Evolutionary conservation across 2,797 vertebrate species (phyloP).

Genomic region (Argyrosomus regius): DNA sequence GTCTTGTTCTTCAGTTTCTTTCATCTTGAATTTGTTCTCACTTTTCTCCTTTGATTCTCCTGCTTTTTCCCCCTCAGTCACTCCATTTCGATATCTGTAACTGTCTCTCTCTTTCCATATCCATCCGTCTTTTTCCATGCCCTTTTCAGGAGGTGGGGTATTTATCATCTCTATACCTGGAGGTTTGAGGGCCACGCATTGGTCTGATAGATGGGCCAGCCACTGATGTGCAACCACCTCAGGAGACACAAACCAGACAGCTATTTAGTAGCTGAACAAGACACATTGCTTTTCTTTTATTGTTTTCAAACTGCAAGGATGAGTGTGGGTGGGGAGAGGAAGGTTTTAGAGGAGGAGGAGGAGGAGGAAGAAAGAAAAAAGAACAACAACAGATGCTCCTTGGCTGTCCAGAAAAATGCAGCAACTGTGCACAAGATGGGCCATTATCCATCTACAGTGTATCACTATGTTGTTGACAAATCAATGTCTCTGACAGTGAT

Average conservation of each 20-base stretch:
- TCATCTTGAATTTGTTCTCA: slow-evolving; percentile 21
- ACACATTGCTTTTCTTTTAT: slow-evolving; percentile 87
- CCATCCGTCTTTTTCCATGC: slow-evolving; percentile 64
- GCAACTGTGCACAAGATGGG: slow-evolving; percentile 71
- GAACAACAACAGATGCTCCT: slow-evolving; percentile 67
- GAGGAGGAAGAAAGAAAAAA: slow-evolving; percentile 37
- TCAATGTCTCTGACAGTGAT: slow-evolving; percentile 81
- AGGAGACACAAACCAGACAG: slow-evolving; percentile 85
- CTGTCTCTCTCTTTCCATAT: slow-evolving; percentile 63
- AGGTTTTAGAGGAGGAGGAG: slow-evolving; percentile 45
- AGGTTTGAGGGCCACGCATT: slow-evolving; percentile 77
- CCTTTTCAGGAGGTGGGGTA: slow-evolving; percentile 74
- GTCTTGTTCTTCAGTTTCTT: slow-evolving; percentile 29
- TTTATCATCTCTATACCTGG: slow-evolving; percentile 86
- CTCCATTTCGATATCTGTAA: slow-evolving; percentile 61
- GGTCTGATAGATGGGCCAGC: slow-evolving; percentile 83
- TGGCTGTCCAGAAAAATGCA: slow-evolving; percentile 74
- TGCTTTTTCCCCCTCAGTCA: slow-evolving; percentile 37
- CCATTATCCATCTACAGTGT: slow-evolving; percentile 80
- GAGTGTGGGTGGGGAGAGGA: slow-evolving; percentile 57
- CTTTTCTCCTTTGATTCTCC: slow-evolving; percentile 34
- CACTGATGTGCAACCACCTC: slow-evolving; percentile 85
- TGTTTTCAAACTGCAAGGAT: slow-evolving; percentile 81
- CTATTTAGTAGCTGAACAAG: slow-evolving; percentile 88
- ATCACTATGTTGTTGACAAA: slow-evolving; percentile 82